Evolutionary conservation across 2,113 vertebrate species (phyloP).

Genomic region (Reinhardtius hippoglossoides): DNA sequence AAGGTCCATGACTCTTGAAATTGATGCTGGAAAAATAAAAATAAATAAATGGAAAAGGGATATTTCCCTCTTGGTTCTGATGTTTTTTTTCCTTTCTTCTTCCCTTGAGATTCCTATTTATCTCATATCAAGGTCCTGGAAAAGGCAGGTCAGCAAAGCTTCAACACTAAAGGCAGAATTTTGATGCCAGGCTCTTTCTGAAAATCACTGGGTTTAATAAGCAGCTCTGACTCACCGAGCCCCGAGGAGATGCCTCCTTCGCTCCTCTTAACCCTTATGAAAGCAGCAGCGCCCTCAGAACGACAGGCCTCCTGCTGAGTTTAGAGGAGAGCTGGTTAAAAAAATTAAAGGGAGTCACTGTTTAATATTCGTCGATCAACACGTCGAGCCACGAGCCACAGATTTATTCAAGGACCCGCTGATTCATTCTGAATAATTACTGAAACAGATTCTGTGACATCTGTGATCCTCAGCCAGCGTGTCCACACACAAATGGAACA

Average conservation of each 20-base stretch:
- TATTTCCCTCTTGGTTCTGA: not conserved
- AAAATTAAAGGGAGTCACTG: not conserved
- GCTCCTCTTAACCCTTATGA: constrained; percentile 6
- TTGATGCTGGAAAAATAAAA: too few species aligned
- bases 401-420: constrained; percentile 39
- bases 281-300: not conserved
- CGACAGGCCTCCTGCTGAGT: not conserved
- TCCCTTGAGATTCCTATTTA: not conserved
- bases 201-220: constrained; percentile 12
- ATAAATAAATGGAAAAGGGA: too few species aligned
- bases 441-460: constrained; percentile 12
- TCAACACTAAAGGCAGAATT: constrained; percentile 13
- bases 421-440: constrained; percentile 6
- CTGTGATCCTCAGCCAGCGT: too few species aligned
- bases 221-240: not conserved
- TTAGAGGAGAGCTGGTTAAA: not conserved
- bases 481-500: constrained; percentile 3
- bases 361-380: constrained; percentile 22
- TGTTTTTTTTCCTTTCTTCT: not conserved
- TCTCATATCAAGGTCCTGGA: not conserved
- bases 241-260: constrained; percentile 4
- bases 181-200: not conserved
- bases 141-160: constrained; percentile 8
- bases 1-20: too few species aligned
- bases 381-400: constrained; percentile 9